Percentiles rank a stretch among this genome's conserved stretches.
Conservation (phyloP, 2,888 invertebrate genomes). For the Diachrysia chrysitis region DNA sequence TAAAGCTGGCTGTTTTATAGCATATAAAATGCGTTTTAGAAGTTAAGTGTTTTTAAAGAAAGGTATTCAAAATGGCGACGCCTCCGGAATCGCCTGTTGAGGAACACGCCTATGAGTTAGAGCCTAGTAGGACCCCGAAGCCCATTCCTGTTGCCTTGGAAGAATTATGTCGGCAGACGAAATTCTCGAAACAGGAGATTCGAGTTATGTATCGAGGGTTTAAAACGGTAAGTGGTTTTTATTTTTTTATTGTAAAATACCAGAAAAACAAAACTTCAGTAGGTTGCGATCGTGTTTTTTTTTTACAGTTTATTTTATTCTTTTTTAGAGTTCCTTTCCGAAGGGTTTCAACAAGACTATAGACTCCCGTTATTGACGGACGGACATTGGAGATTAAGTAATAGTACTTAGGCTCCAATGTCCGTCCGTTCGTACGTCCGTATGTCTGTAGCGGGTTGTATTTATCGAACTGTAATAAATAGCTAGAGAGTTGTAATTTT, state of each 20-base stretch:
- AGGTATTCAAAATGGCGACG: slow-evolving; percentile 92
- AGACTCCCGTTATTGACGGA: too few species aligned
- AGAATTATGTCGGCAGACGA: slow-evolving; percentile 97
- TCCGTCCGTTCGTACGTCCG: too few species aligned
- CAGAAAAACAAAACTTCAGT: too few species aligned
- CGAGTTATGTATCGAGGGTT: slow-evolving; percentile 99
- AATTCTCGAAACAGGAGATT: slow-evolving; percentile 98
- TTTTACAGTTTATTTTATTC: too few species aligned
- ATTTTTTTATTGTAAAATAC: neutral
- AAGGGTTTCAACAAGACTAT: too few species aligned
- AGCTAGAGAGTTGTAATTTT: too few species aligned
- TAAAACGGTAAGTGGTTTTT: slow-evolving; percentile 93
- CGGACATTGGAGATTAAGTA: too few species aligned
- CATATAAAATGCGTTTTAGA: neutral
- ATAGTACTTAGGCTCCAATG: too few species aligned
- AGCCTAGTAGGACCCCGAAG: slow-evolving; percentile 93
- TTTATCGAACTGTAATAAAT: too few species aligned
- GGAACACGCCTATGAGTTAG: slow-evolving; percentile 95
- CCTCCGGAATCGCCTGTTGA: slow-evolving; percentile 96
- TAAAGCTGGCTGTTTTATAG: neutral
- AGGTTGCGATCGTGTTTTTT: neutral
- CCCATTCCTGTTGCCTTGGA: slow-evolving; percentile 96
- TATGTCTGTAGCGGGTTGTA: too few species aligned
- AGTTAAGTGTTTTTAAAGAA: slow-evolving; percentile 8
- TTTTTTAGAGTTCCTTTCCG: too few species aligned